Conservation (phyloP, 2,888 invertebrate species). For the Cephus nigrinus region DNA sequence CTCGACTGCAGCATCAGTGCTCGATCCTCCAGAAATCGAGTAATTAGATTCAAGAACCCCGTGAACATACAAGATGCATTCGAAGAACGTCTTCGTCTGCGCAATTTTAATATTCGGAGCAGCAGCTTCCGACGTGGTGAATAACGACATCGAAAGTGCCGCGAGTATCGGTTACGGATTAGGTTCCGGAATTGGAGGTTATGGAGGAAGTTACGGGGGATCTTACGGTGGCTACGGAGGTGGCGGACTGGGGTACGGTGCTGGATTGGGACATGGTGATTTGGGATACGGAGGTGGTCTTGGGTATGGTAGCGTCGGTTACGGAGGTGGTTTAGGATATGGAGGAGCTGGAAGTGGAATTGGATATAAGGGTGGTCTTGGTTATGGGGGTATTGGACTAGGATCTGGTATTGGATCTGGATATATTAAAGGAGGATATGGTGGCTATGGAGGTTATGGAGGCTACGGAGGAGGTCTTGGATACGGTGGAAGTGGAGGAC, state of each 20-base stretch:
- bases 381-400: conserved; percentile 51
- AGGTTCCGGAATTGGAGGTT: conserved; percentile 29
- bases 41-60: neutral
- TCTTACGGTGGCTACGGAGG: conserved; percentile 65
- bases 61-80: neutral
- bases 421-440: conserved; percentile 12
- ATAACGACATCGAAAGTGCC: conserved; percentile 3
- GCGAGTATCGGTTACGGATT: conserved; percentile 29
- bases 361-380: conserved; percentile 64
- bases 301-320: conserved; percentile 17
- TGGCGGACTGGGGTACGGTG: conserved; percentile 49
- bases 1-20: neutral
- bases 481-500: conserved; percentile 57
- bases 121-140: neutral
- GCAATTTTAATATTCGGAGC: neutral
- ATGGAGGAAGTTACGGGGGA: conserved; percentile 63
- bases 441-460: conserved; percentile 13
- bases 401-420: conserved; percentile 15
- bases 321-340: conserved; percentile 50
- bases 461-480: conserved; percentile 45
- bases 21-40: neutral
- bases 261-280: conserved; percentile 17
- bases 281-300: neutral
- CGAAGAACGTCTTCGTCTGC: neutral
- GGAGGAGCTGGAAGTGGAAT: conserved; percentile 40